Conservation (phyloP, 2,888 invertebrate species). For the Sarcophaga subvicina region DNA sequence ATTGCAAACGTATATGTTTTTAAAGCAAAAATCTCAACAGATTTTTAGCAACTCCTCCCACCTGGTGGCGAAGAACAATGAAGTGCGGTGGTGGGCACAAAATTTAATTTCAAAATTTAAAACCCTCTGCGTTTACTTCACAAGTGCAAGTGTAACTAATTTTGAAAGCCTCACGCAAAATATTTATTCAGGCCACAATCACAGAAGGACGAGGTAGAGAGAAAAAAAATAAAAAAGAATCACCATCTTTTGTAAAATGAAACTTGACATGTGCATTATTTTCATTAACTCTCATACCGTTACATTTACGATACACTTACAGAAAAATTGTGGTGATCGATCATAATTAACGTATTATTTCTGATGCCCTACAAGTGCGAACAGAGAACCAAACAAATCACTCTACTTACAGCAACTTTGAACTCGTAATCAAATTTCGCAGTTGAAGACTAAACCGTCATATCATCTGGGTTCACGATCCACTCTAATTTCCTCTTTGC, state of each 20-base stretch:
- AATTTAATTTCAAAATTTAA: constrained; percentile 67
- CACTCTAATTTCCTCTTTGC: too few relatives aligned
- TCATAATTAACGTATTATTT: background rate
- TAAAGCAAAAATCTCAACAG: constrained; percentile 77
- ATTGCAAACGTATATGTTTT: background rate
- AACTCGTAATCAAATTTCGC: too few relatives aligned
- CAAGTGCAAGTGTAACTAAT: constrained; percentile 65
- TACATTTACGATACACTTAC: constrained; percentile 38
- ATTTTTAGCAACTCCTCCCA: constrained; percentile 77
- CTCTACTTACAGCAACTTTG: too few relatives aligned
- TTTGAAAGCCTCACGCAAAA: constrained; percentile 51
- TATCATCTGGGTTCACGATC: too few relatives aligned
- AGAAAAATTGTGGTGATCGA: background rate
- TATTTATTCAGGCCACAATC: constrained; percentile 69
- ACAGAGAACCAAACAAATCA: too few relatives aligned
- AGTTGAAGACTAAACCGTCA: too few relatives aligned
- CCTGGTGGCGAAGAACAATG: constrained; percentile 19
- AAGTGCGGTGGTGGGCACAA: constrained; percentile 10
- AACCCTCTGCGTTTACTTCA: constrained; percentile 42
- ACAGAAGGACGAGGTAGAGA: constrained; percentile 51
- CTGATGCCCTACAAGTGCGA: background rate
- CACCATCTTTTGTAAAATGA: constrained; percentile 74
- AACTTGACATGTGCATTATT: constrained; percentile 82
- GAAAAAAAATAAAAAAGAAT: constrained; percentile 54
- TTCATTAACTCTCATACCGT: constrained; percentile 81